phyloP scores from a whole-genome alignment of 2,113 vertebrate species.

The Lontra canadensis region DNA sequence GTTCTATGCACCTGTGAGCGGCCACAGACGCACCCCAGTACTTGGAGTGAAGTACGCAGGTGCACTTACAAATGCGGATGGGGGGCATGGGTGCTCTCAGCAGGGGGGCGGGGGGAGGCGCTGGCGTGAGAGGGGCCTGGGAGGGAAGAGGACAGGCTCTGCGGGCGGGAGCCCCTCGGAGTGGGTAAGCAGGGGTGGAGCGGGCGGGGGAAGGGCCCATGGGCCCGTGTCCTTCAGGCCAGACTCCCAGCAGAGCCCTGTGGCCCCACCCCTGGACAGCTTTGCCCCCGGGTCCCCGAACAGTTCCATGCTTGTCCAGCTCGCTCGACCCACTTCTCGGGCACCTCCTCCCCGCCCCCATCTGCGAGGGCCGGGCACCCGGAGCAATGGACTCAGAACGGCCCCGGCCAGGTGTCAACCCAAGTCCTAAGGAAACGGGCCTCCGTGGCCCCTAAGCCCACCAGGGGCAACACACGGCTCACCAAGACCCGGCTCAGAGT shows the following conservation, averaged over 20 bases:
- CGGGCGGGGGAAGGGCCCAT: no score
- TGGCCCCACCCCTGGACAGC: no score
- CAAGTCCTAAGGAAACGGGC: accelerated
- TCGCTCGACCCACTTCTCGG: neutral
- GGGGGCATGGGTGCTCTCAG: neutral
- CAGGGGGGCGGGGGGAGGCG: neutral
- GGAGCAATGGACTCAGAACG: neutral
- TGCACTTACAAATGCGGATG: neutral
- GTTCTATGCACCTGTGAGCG: neutral
- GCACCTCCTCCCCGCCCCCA: neutral
- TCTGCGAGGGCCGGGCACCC: neutral
- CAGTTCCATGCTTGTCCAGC: neutral
- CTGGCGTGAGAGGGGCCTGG: neutral
- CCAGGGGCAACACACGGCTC: neutral
- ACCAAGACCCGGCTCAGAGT: accelerated
- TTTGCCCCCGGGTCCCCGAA: neutral
- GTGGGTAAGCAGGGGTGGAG: neutral
- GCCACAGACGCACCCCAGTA: neutral
- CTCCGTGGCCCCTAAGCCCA: no score
- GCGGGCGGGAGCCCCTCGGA: accelerated
- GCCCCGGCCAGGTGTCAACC: neutral
- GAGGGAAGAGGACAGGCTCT: neutral
- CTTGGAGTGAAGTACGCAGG: neutral
- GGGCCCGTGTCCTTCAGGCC: no score
- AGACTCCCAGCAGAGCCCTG: neutral